Evolutionary conservation across 2,888 invertebrate species (phyloP), one percentile per base, ranked within the genome.

Genomic region (Podotricha telesiphe): DNA sequence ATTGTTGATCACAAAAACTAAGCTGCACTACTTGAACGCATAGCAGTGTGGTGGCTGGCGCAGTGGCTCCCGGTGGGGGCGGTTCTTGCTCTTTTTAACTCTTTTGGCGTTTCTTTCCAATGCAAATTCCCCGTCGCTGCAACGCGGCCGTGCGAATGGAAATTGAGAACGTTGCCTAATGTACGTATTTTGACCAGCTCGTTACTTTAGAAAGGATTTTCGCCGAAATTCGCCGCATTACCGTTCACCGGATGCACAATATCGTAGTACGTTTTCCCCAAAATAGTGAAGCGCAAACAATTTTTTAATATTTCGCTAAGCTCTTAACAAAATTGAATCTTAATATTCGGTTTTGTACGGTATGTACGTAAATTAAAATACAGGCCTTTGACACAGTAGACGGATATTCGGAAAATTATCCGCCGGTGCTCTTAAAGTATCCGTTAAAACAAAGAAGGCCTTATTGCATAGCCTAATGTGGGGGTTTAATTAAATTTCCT

Each of bases 31-130:
- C 56, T 65, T 61, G 50, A 66, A 67, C 62, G 64, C 62, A 71
- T 69, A 67, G 70, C 64, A 63, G 56, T 70, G 70, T 71, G 74
- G 68, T 68, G 69, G 69, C 65, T 70, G 67, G 59, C 67, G 68
- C 65, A 65, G 61, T 51, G 61, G 61, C 63, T 65, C 65, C 48
- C 51, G 55, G 70, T 19, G 69, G 62, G 65, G 73, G 66, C 66
- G 67, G 67, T 53, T 77, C 81, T 85, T 84, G 84, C 80, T 88
- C 86, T 87, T 86, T 89, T 89, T 87, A 79, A 82, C 77, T 84
- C 86, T 86, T 89, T 89, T 86, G n/a, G 81, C 84, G 79, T 87
- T 88, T 87, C 88, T 90, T 88, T 85, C 85, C 84, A 82, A 82
- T 88, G 89, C 88, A 89, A 89, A 89, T 87, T 84, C 84, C 79